Evolutionary conservation across 2,113 vertebrate species (phyloP).

Genomic region (Hyaena hyaena): DNA sequence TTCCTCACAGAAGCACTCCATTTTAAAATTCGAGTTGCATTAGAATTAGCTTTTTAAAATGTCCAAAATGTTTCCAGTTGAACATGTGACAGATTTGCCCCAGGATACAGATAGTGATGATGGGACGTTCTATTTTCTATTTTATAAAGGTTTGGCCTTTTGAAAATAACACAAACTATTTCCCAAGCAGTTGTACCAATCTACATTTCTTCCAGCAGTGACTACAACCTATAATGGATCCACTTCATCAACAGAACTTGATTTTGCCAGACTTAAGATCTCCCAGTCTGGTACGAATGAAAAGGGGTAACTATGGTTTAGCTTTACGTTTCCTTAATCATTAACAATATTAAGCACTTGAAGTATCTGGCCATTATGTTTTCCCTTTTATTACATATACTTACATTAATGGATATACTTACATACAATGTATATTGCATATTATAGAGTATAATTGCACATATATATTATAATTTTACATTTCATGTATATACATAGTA

Average conservation of each 20-base stretch:
- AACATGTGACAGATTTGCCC: neutral
- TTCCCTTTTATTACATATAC: too few relatives aligned
- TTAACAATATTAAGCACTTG: too few relatives aligned
- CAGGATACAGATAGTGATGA: neutral
- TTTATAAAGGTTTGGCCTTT: neutral
- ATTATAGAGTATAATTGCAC: too few relatives aligned
- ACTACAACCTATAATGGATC: neutral
- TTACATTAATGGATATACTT: too few relatives aligned
- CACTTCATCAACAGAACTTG: neutral
- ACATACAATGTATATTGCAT: too few relatives aligned
- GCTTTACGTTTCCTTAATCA: too few relatives aligned
- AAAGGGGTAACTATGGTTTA: too few relatives aligned
- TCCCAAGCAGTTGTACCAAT: neutral
- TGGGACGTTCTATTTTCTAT: neutral
- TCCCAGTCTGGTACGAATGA: too few relatives aligned
- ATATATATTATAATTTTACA: too few relatives aligned
- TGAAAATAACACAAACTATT: neutral
- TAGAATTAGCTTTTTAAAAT: neutral
- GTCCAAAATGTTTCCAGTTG: neutral
- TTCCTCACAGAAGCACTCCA: neutral
- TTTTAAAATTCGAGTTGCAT: neutral
- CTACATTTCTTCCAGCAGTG: neutral
- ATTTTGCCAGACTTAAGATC: neutral
- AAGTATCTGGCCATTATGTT: too few relatives aligned
- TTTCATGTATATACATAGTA: too few relatives aligned